A percentile compares a stretch with the other conserved stretches of the same genome.
These are phyloP conservation scores for Hystrix brachyura DNA, from an alignment of 2,113 vertebrate species.

Conservation along the genomic window DNA sequence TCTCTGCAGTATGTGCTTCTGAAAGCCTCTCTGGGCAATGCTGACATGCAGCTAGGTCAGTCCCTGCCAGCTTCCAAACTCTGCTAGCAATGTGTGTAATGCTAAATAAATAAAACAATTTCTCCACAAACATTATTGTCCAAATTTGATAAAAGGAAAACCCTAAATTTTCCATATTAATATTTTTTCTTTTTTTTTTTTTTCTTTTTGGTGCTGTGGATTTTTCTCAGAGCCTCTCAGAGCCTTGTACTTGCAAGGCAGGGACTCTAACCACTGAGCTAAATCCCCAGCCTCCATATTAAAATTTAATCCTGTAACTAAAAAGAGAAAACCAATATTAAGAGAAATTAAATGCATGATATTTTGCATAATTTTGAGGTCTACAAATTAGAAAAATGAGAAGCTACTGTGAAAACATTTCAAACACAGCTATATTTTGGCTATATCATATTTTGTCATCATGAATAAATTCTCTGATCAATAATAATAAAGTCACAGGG, in stretches of 20 bases:
- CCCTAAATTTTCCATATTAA: not conserved
- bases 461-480: constrained; percentile 24
- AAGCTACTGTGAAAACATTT: not conserved
- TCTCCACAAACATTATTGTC: not conserved
- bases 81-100: not conserved
- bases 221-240: too few relatives aligned
- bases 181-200: not conserved
- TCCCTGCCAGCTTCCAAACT: not conserved
- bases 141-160: constrained; percentile 44
- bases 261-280: too few relatives aligned
- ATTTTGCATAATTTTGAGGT: not conserved
- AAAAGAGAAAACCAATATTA: constrained; percentile 33
- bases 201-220: too few relatives aligned
- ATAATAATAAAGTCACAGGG: constrained; percentile 67
- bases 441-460: constrained; percentile 44
- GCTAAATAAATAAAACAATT: constrained; percentile 30
- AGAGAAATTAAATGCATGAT: not conserved
- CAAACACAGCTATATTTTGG: constrained; percentile 57
- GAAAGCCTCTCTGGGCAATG: not conserved
- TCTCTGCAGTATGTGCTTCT: not conserved
- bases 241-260: too few relatives aligned
- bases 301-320: constrained; percentile 20
- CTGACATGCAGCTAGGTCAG: not conserved
- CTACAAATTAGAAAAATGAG: constrained; percentile 59
- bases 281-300: not conserved